Evolutionary conservation across 64 coral and sea anemone species (phyloP), one percentile per base, ranked within the genome.

Genomic region (Astreopora myriophthalma): DNA sequence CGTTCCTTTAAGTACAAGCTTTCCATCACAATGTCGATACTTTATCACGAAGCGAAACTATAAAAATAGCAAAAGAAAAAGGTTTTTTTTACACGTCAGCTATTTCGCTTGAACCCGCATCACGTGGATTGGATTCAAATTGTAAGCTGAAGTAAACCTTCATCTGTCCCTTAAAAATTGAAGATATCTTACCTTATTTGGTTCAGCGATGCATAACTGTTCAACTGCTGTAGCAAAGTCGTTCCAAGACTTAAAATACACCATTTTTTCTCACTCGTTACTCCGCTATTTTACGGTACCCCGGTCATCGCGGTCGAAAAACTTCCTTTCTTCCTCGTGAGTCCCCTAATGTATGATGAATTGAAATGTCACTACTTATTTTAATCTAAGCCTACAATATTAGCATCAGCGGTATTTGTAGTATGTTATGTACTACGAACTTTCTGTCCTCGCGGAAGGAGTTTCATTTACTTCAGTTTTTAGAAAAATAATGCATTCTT

Each of bases 221-320:
- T 99, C 97, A 34, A 96, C 97, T 34, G 97, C 97, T 64, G 95
- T 93, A 25, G 91, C 74, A 52, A 96, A 99, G 63, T 99, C 97
- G 66, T 99, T 88, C 97, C 97, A 99, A 17, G 97, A 99, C 69
- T 99, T 94, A 39, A 99, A 96, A 84, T 99, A 99, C 75, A 99
- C 94, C 79, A 68, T 99, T 37, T 93, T 82, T 73, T 14, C 29
- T 33, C 19, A 13, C 1, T 73, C 7, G 26, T 71, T 62, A 19
- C 23, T 31, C 9, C 1, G 51, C 25, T 38, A 27, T 30, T 28
- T 33, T 48, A 22, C 1, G 7, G 3, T 1, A 74, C 2, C 34
- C 39, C 62, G 24, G 52, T 23, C 67, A 20, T 30, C 75, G 75
- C 75, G 40, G 52, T 78, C 8, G 48, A 2, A 6, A 76, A 76